Conservation (phyloP, 2,113 vertebrate species). For the Clarias macrocephalus region DNA sequence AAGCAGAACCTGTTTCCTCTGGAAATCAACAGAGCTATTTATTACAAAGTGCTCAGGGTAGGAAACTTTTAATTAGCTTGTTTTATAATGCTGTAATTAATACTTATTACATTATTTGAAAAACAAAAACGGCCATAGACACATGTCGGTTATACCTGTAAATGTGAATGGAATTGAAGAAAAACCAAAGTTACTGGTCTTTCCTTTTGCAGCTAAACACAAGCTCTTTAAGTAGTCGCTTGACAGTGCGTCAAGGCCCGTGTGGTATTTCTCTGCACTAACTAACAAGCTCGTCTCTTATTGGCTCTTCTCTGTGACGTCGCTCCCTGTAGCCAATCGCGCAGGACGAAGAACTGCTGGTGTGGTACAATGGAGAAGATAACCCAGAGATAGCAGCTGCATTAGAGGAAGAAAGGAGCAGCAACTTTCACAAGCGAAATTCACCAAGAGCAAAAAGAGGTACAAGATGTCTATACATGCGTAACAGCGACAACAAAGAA, state of each 20-base stretch:
- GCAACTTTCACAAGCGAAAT: slow-evolving; percentile 80
- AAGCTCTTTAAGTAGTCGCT: slow-evolving; percentile 24
- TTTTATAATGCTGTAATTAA: slow-evolving; percentile 4
- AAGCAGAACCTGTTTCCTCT: slow-evolving; percentile 92
- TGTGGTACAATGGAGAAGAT: slow-evolving; percentile 96
- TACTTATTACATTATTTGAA: neutral
- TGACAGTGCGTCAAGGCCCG: slow-evolving; percentile 65
- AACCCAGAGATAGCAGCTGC: slow-evolving; percentile 96
- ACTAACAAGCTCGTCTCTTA: slow-evolving; percentile 78
- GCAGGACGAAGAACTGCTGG: slow-evolving; percentile 89
- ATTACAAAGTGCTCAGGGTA: slow-evolving; percentile 94
- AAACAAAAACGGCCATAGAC: neutral
- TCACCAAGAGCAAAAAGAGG: slow-evolving; percentile 78
- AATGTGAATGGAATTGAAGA: too few relatives aligned
- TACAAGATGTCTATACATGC: slow-evolving; percentile 56
- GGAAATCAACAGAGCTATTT: slow-evolving; percentile 92
- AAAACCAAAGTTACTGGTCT: neutral
- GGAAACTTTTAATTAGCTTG: slow-evolving; percentile 21
- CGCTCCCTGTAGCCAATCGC: slow-evolving; percentile 84
- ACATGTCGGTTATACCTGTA: neutral
- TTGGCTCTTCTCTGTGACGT: slow-evolving; percentile 77
- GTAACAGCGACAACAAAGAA: too few relatives aligned
- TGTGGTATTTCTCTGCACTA: slow-evolving; percentile 51
- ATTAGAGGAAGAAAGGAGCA: slow-evolving; percentile 90
- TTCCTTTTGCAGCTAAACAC: neutral